Percentiles rank a stretch among this genome's conserved stretches.
Evolutionary conservation across 2,888 invertebrate species (phyloP).

Genomic region (Toxonevra muliebris): DNA sequence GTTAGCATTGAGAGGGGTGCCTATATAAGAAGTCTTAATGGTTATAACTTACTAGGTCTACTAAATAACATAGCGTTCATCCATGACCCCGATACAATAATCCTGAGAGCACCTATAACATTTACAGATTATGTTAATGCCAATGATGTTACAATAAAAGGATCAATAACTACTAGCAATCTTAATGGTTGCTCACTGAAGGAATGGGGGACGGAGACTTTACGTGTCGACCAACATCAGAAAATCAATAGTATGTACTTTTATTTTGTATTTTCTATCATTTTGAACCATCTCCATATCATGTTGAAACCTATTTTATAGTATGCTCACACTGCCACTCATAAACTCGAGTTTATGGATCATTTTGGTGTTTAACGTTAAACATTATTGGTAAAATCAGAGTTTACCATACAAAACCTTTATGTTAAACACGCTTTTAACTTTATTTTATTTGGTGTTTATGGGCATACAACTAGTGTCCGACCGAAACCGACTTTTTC

Average conservation of each 20-base stretch:
- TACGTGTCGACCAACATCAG: conserved; percentile 63
- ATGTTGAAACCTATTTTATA: no score
- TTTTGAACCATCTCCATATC: no score
- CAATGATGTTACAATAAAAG: conserved; percentile 45
- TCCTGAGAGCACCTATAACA: conserved; percentile 55
- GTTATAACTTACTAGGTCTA: conserved; percentile 57
- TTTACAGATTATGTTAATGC: conserved; percentile 59
- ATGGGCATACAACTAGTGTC: no score
- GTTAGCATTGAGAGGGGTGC: conserved; percentile 57
- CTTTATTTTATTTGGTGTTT: no score
- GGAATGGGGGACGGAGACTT: conserved; percentile 64
- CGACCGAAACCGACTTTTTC: no score
- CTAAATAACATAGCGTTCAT: conserved; percentile 63
- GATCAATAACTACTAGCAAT: conserved; percentile 54
- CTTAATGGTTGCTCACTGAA: conserved; percentile 62
- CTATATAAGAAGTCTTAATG: conserved; percentile 56
- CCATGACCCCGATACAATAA: conserved; percentile 50
- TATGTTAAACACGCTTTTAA: no score
- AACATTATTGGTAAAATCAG: no score
- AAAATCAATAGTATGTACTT: conserved; percentile 46
- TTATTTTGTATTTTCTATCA: no score
- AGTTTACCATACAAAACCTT: no score
- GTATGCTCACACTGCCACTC: no score
- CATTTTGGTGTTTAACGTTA: no score
- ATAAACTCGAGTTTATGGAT: no score